Evolutionary conservation across 2,113 vertebrate genomes (phyloP), one percentile per base, ranked within the genome.

Genomic region (Crypturellus undulatus): DNA sequence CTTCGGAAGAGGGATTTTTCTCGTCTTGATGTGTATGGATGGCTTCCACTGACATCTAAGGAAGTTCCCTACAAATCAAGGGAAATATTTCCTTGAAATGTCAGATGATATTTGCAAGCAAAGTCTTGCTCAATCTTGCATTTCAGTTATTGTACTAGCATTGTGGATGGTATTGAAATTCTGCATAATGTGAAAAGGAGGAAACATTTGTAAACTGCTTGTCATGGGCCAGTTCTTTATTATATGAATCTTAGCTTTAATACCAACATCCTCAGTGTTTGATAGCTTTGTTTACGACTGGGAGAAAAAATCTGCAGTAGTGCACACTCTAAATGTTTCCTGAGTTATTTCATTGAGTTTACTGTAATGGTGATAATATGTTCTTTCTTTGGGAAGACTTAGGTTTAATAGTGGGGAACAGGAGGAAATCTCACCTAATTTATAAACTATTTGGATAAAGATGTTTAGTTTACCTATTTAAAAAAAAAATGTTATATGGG

Each of bases 111-210:
- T 94, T 77, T 85, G 92, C 93, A 95, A 92, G 95, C 94, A 67
- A 73, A 88, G 92, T 56, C 97, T 96, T 96, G 92, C 89, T 96
- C 83, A 95, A 88, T 87, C 96, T 96, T 95, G 92, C 95, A 88
- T 97, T 97, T 97, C 91, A 96, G 92, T 97, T 97, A 79, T 42
- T 97, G 58, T 97, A 82, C 90, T 95, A 92, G 96, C 94, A 89
- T 97, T 97, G 96, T 97, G 96, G 96, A 96, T 96, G 94, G 93
- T 97, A 94, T 92, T 97, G 96, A 96, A 98, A 97, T 98, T 98
- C 97, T 98, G 95, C 95, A 93, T 96, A 97, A 98, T 98, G 97
- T 98, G 97, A 98, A 97, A 96, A 96, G 91, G 96, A 97, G 92
- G 96, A 97, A 97, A 95, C 93, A 92, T 97, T 97, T 97, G 96